A percentile compares a stretch with the other conserved stretches of the same genome.
These are phyloP conservation scores for Mastomys natalensis DNA, from an alignment of 2,113 vertebrate genomes.

Conservation along the genomic window DNA sequence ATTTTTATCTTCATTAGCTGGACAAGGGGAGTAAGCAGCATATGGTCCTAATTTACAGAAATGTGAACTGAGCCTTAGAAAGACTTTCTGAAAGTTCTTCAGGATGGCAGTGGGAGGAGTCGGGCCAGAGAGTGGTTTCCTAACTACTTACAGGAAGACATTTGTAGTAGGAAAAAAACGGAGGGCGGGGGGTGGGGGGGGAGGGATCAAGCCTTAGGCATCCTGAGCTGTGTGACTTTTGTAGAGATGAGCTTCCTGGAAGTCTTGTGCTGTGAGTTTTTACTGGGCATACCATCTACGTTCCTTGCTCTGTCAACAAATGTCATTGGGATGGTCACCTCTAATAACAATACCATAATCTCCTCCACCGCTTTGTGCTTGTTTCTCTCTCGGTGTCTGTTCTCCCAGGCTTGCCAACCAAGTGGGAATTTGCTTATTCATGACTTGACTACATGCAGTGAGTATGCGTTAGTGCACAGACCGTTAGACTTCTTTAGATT, in stretches of 20 bases:
- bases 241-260: background rate
- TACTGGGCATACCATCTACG: background rate
- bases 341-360: background rate
- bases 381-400: background rate
- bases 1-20: slow-evolving; percentile 31
- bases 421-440: background rate
- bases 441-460: background rate
- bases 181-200: too few species aligned
- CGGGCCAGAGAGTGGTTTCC: background rate
- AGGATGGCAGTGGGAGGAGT: background rate
- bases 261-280: background rate
- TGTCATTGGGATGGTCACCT: background rate
- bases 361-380: background rate
- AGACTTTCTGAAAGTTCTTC: background rate
- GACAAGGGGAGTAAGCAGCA: background rate
- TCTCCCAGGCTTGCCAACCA: background rate
- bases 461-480: background rate
- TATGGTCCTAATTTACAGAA: background rate
- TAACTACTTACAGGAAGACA: background rate
- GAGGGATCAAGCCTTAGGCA: background rate
- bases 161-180: background rate
- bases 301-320: background rate
- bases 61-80: background rate
- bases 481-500: background rate
- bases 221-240: background rate